Evolutionary conservation across 2,797 vertebrate genomes (phyloP), one percentile per base, ranked within the genome.

Genomic region (Cottoperca gobio): DNA sequence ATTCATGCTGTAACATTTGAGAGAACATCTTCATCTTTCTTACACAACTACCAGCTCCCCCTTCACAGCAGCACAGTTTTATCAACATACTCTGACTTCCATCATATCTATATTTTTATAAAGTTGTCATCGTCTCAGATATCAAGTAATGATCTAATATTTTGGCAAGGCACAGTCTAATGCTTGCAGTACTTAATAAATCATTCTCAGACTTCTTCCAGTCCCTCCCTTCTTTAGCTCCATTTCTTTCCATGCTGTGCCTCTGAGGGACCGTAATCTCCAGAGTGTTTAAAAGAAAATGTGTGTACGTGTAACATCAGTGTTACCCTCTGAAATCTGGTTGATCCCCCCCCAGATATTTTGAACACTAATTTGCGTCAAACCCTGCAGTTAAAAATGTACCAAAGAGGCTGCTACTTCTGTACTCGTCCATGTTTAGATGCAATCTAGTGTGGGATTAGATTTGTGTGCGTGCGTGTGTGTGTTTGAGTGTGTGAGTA

Each of bases 231-330:
- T 35, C 48, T 57, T 76, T 7, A 82, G 59, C 68, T 31, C 42
- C 65, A 48, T 8, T n/a, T n/a, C n/a, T n/a, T n/a, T n/a, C n/a
- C n/a, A n/a, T n/a, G 55, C 70, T 63, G 69, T 0, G 61, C 39
- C 31, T 72, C 53, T 37, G 31, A 63, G 12, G 73, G 45, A 50
- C 13, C 3, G 2, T 67, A 73, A 19, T 69, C 73, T 63, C 53
- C 24, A 55, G n/a, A 43, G 52, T 65, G 78, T 81, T 79, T 21
- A 83, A 86, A 73, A 55, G 43, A 79, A 26, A 68, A 75, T 81
- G 5, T 64, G 43, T 48, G 21, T 76, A n/a, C n/a, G 59, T 77
- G 49, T 62, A 13, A 58, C 54, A 67, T 76, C 70, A 49, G 35
- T 57, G 40, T 81, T 70, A 76, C 39, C 42, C 71, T 69, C 40